Conservation (phyloP, 2,888 invertebrate genomes). For the Agrotis clavis region DNA sequence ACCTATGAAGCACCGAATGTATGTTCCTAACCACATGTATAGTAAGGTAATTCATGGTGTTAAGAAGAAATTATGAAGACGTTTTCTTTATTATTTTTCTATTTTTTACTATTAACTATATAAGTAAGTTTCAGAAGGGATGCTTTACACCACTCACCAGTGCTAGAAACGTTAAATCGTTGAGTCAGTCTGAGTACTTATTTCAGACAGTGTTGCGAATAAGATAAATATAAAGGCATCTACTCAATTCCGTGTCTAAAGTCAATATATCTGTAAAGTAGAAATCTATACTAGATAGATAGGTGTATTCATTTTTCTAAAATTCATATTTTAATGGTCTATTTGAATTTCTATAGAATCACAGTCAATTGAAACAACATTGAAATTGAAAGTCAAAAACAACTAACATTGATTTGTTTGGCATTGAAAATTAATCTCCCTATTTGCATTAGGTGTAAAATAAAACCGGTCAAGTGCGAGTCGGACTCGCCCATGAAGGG, state of each 20-base stretch:
- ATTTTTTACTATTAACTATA: no score
- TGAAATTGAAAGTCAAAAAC: background rate
- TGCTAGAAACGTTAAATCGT: constrained; percentile 31
- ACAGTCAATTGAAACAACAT: background rate
- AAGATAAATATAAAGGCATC: constrained; percentile 12
- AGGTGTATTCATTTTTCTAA: background rate
- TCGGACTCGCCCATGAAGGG: no score
- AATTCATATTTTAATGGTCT: background rate
- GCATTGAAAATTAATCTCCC: no score
- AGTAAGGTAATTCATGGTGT: constrained; percentile 4
- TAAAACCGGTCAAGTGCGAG: no score
- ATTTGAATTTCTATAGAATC: background rate
- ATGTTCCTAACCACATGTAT: background rate
- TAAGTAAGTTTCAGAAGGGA: background rate
- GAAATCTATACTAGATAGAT: no score
- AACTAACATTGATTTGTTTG: no score
- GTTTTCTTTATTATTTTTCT: no score
- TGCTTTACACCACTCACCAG: background rate
- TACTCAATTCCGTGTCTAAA: background rate
- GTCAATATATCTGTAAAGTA: background rate
- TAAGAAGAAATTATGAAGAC: no score
- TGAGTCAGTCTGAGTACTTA: constrained; percentile 15
- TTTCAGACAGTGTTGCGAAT: constrained; percentile 14
- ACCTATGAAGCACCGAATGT: background rate
- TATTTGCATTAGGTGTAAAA: background rate